Evolutionary conservation across 2,113 vertebrate genomes (phyloP).

Genomic region (Herpetotheres cachinnans): DNA sequence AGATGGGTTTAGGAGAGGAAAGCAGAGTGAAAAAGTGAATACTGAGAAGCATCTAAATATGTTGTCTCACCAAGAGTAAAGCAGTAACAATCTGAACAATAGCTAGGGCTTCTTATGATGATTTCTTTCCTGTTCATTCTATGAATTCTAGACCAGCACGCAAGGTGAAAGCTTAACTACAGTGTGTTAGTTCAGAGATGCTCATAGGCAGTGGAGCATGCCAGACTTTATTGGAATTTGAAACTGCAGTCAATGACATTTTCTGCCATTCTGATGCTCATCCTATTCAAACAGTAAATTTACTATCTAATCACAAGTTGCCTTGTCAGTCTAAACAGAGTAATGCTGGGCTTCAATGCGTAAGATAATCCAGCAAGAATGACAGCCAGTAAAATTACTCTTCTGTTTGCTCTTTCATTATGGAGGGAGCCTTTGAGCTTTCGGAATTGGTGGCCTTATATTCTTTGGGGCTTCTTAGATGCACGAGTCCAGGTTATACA

Average conservation of each 20-base stretch:
- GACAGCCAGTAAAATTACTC: slow-evolving; percentile 33
- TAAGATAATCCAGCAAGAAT: slow-evolving; percentile 45
- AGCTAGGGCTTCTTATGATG: background rate
- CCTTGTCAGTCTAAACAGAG: slow-evolving; percentile 52
- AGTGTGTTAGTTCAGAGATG: slow-evolving; percentile 25
- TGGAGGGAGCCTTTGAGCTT: slow-evolving; percentile 12
- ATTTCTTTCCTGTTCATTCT: slow-evolving; percentile 1
- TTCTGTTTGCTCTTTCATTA: slow-evolving; percentile 32
- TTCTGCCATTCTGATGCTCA: slow-evolving; percentile 10
- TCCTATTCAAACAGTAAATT: slow-evolving; percentile 63
- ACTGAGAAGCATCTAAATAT: background rate
- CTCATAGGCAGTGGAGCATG: slow-evolving; percentile 19
- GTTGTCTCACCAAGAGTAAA: background rate
- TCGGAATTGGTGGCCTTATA: background rate
- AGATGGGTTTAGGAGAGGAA: background rate
- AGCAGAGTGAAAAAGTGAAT: background rate
- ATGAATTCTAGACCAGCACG: background rate
- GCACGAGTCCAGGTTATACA: background rate
- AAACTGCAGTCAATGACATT: slow-evolving; percentile 22
- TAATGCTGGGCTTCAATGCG: slow-evolving; percentile 13
- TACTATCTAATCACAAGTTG: slow-evolving; percentile 59
- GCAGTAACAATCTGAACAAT: background rate
- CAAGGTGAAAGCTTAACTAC: slow-evolving; percentile 50
- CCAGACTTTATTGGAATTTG: slow-evolving; percentile 46
- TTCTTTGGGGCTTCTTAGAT: background rate